Base-by-base conservation (phyloP, 1,140 invertebrate species). In the Oryctes rhinoceros region DNA sequence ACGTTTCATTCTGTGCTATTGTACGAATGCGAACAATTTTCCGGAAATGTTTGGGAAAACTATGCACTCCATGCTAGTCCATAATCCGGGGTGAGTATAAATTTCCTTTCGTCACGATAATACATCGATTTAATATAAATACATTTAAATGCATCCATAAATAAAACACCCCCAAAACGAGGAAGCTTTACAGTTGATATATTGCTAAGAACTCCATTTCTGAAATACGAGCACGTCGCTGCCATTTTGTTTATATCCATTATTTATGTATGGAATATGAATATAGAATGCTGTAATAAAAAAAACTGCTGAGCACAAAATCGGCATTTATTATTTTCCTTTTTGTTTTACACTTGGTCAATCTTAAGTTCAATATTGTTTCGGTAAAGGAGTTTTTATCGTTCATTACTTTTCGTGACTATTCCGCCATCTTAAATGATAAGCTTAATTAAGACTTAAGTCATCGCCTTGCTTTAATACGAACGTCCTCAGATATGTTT, bases 21-120 rank as follows among this genome's bases (percentile, higher is more conserved):
- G n/a, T 24, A 24, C n/a, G 20, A 2, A 67, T 18, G 4, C 65
- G 65, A 67, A 67, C 65, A 67, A 67, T 67, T 67, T 67, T 67
- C 65, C 18, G 65, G 65, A 24, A 67, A 62, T 20, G 53, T 62
- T 62, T 62, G 18, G 65, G 20, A 67, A 67, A 67, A 67, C 65
- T 4, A 24, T 5, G 65, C 65, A 67, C 65, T 67, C 65, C 65
- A 67, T 67, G 30, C 7, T 67, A 24, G 5, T 67, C 65, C 20
- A 24, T 67, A 67, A 67, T 67, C 65, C 65, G 30, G 65, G 20
- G 20, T 2, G 65, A 67, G 11, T 67, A 67, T 67, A 67, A 67
- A 67, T 67, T 67, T 67, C 65, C 65, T 67, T 67, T 67, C 24
- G 65, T 67, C 65, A 67, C 65, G 65, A 67, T 67, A 67, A 67